These are phyloP conservation scores for Spea bombifrons DNA, from an alignment of 2,113 vertebrate species.

Conservation along the genomic window DNA sequence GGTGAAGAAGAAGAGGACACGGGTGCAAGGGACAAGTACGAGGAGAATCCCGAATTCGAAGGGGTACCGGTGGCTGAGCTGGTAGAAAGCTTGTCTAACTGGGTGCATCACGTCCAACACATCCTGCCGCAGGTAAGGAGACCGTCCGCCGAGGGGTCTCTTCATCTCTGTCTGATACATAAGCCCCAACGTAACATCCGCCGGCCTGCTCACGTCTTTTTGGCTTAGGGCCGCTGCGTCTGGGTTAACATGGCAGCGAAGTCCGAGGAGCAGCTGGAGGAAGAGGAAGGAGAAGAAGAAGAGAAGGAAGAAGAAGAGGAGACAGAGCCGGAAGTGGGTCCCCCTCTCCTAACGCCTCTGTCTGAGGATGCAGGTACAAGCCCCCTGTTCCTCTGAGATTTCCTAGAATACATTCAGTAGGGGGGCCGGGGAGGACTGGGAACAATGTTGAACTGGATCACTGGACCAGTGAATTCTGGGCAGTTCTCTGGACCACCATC, in stretches of 20 bases:
- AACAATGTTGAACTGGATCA: too few relatives aligned
- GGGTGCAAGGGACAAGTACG: conserved; percentile 60
- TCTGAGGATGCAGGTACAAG: conserved; percentile 88
- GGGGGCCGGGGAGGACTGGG: too few relatives aligned
- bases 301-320: conserved; percentile 70
- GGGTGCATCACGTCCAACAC: conserved; percentile 86
- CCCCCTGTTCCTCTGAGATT: background rate
- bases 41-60: conserved; percentile 88
- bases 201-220: background rate
- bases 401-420: background rate
- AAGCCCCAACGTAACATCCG: too few relatives aligned
- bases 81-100: conserved; percentile 74
- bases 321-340: conserved; percentile 79
- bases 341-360: conserved; percentile 82
- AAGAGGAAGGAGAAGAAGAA: conserved; percentile 74
- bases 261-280: conserved; percentile 65
- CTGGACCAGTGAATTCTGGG: too few relatives aligned
- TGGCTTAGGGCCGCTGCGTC: conserved; percentile 81
- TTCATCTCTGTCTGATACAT: too few relatives aligned
- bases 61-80: conserved; percentile 71
- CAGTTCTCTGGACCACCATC: too few relatives aligned
- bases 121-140: conserved; percentile 84
- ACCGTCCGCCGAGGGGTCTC: background rate
- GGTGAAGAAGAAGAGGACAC: conserved; percentile 78
- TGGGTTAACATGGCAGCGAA: conserved; percentile 82